These are phyloP conservation scores for Drosophila sechellia DNA, from an alignment of 1,140 invertebrate genomes.

Conservation along the genomic window DNA sequence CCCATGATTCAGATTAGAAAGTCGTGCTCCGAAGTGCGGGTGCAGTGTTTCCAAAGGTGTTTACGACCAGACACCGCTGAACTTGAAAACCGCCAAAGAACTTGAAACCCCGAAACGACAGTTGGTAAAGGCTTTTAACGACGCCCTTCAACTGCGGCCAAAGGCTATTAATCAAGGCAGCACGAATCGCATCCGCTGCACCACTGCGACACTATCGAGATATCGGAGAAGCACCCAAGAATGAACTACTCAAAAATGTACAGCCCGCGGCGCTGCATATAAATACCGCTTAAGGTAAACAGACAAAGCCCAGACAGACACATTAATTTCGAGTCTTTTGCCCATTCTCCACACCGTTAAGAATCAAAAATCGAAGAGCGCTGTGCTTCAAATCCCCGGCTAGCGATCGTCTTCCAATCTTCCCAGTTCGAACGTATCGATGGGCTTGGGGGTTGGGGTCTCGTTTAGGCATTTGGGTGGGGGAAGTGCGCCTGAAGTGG, in stretches of 20 bases:
- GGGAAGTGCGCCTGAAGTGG: conserved; percentile 25
- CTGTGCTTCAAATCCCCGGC: conserved; percentile 55
- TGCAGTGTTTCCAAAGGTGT: conserved; percentile 62
- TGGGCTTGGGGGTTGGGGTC: conserved; percentile 7
- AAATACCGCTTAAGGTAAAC: conserved; percentile 44
- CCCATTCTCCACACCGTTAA: conserved; percentile 30
- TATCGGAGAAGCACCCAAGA: too few species aligned
- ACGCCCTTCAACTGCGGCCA: conserved; percentile 27
- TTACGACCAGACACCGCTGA: conserved; percentile 54
- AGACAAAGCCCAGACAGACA: conserved; percentile 51
- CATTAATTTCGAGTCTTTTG: conserved; percentile 68
- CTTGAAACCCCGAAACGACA: conserved; percentile 22
- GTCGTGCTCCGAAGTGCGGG: conserved; percentile 59
- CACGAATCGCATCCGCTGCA: conserved; percentile 47
- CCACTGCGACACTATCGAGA: conserved; percentile 32
- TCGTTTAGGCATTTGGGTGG: not conserved
- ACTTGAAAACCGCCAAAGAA: conserved; percentile 53
- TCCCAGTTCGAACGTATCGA: conserved; percentile 7
- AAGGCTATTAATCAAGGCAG: conserved; percentile 61
- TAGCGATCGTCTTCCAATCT: conserved; percentile 38
- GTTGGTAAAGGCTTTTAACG: conserved; percentile 36
- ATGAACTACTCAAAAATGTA: conserved; percentile 21
- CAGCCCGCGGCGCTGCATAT: conserved; percentile 23
- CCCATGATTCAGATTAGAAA: conserved; percentile 67
- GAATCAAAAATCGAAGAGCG: conserved; percentile 61